Base-by-base conservation (phyloP, 2,113 vertebrate genomes). In the Strix aluco region DNA sequence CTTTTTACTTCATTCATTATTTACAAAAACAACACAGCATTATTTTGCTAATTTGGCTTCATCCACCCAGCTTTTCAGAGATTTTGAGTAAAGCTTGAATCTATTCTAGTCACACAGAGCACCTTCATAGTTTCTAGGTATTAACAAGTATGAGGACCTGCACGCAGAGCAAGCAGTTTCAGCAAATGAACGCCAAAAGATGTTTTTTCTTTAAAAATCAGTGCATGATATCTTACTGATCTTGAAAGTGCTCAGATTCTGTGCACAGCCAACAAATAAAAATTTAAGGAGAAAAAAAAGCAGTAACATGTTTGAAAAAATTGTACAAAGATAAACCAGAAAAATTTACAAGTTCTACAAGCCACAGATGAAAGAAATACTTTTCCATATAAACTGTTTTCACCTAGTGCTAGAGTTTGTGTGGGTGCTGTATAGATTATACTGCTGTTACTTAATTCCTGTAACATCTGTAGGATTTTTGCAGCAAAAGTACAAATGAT, bases 381-480 rank as follows among this genome's bases (percentile, higher is more conserved):
- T 70, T 58, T 32, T 42, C 38, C 51, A 81, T 23, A 36, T 13
- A 62, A 84, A 59, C 15, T 15, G 13, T 11, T 81, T 83, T 70
- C 58, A 80, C 73, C 42, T 46, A 49, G 49, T 61, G 32, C 36
- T 78, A 72, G 54, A 22, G 16, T 44, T 72, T 69, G 17, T 72
- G 61, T 67, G 72, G 81, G 61, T 81, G 61, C 32, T 57, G 8
- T 52, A 67, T 34, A 65, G 38, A 52, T 71, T 62, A 63, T 27
- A 34, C 8, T 55, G 23, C 44, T 87, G 30, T n/a, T 74, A 57
- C 54, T 49, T 49, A 66, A 84, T 74, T 94, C 32, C 44, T 81
- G 19, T 55, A 96, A 94, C 81, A 93, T 65, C 90, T 94, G 78
- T 11, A 75, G 57, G 65, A 71, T 89, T 87, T 93, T 74, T 85